Percentiles rank a stretch among this genome's conserved stretches.
These are phyloP conservation scores for Leptopilina boulardi DNA, from an alignment of 1,140 invertebrate species.

Conservation along the genomic window DNA sequence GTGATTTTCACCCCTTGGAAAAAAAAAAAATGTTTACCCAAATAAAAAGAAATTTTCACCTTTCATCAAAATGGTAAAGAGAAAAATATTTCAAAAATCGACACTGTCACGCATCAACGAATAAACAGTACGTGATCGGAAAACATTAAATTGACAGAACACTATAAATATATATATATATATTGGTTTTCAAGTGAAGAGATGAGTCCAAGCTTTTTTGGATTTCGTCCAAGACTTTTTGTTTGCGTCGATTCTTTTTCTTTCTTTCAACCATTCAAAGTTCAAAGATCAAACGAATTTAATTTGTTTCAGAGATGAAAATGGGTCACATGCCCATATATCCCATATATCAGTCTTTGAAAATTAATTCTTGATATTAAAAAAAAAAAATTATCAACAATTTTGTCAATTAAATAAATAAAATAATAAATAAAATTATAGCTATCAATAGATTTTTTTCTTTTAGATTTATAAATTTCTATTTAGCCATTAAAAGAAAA, in stretches of 20 bases:
- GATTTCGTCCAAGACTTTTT: not conserved
- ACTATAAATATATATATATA: not conserved
- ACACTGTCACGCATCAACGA: too few species aligned
- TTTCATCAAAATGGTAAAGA: too few species aligned
- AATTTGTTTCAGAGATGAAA: not conserved
- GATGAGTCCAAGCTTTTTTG: not conserved
- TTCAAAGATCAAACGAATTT: constrained; percentile 21
- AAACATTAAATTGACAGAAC: not conserved
- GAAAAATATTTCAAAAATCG: too few species aligned
- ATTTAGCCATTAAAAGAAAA: too few species aligned
- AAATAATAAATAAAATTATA: too few species aligned
- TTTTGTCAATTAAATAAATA: too few species aligned
- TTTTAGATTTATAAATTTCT: too few species aligned
- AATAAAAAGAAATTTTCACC: too few species aligned
- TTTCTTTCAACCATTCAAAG: not conserved
- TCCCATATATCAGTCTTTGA: not conserved
- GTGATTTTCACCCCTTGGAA: too few species aligned
- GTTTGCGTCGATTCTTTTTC: constrained; percentile 16
- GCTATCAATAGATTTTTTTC: too few species aligned
- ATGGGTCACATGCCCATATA: not conserved
- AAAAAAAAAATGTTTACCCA: too few species aligned
- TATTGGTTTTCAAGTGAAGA: not conserved
- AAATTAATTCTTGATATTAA: not conserved
- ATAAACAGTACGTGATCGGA: not conserved
- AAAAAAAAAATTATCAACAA: too few species aligned